Conservation (phyloP, 2,113 vertebrate species). For the Tretioscincus oriximinensis region DNA sequence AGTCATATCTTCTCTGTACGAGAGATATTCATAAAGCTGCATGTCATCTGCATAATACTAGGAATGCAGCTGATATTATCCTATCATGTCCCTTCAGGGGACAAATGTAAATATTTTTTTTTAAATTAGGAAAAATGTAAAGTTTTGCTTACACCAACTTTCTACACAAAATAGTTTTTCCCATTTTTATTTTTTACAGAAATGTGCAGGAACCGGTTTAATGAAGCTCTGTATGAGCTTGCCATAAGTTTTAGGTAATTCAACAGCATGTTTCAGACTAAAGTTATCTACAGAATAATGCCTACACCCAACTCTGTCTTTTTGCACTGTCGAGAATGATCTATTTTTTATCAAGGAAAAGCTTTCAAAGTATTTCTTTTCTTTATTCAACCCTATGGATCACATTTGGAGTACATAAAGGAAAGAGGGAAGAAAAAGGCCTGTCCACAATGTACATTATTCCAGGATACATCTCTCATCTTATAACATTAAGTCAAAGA, state of each 20-base stretch:
- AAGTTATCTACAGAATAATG: background rate
- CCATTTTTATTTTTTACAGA: background rate
- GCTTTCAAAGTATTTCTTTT: background rate
- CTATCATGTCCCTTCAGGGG: slow-evolving; percentile 28
- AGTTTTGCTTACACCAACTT: background rate
- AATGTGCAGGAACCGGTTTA: background rate
- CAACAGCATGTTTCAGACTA: background rate
- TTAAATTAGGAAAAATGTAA: slow-evolving; percentile 9
- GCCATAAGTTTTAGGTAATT: background rate
- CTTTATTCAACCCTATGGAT: no score
- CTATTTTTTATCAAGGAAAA: background rate
- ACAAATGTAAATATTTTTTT: slow-evolving; percentile 24
- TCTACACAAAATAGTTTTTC: background rate
- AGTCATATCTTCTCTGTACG: slow-evolving; percentile 41
- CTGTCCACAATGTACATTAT: background rate
- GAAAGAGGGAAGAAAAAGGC: no score
- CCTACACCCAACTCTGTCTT: background rate
- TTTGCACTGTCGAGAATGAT: background rate
- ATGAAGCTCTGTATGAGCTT: background rate
- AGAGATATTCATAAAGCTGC: slow-evolving; percentile 49
- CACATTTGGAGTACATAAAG: no score
- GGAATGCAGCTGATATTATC: slow-evolving; percentile 38
- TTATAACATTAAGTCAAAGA: no score
- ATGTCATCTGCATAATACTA: slow-evolving; percentile 44
- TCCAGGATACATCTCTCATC: background rate